These are phyloP conservation scores for Thysanoteuthis rhombus DNA, from an alignment of 2,888 invertebrate species.

Conservation along the genomic window DNA sequence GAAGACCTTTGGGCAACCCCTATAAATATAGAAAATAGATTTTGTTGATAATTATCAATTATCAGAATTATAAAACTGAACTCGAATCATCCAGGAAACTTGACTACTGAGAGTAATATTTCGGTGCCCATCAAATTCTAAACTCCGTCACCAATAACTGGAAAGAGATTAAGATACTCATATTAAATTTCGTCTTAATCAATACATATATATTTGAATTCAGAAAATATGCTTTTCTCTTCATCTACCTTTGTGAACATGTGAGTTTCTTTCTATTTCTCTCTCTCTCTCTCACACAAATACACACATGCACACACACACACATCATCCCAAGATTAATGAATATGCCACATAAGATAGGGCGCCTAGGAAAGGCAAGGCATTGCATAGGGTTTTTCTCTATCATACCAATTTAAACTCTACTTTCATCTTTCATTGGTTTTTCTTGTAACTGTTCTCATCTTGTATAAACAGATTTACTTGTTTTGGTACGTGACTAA, in stretches of 20 bases:
- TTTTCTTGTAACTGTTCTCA: not conserved
- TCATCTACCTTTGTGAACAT: not conserved
- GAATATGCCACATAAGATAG: not conserved
- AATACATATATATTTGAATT: too few relatives aligned
- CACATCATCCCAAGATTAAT: not conserved
- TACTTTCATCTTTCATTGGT: too few relatives aligned
- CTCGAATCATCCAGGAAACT: not conserved
- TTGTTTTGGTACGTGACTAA: not conserved
- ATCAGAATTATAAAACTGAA: not conserved
- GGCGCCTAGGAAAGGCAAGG: not conserved
- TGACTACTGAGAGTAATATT: not conserved
- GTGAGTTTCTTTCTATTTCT: not conserved
- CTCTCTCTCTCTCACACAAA: not conserved
- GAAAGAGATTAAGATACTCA: not conserved
- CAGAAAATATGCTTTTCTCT: not conserved
- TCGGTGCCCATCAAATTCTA: not conserved
- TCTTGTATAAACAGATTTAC: not conserved
- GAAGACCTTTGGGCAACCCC: not conserved
- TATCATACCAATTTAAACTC: too few relatives aligned
- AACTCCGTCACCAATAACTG: too few relatives aligned
- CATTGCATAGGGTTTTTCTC: too few relatives aligned
- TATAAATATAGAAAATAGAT: too few relatives aligned
- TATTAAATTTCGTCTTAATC: not conserved
- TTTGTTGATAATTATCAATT: not conserved
- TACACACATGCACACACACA: not conserved